phyloP scores from a whole-genome alignment of 2,888 invertebrate species.

The Cerceris ruficornis region DNA sequence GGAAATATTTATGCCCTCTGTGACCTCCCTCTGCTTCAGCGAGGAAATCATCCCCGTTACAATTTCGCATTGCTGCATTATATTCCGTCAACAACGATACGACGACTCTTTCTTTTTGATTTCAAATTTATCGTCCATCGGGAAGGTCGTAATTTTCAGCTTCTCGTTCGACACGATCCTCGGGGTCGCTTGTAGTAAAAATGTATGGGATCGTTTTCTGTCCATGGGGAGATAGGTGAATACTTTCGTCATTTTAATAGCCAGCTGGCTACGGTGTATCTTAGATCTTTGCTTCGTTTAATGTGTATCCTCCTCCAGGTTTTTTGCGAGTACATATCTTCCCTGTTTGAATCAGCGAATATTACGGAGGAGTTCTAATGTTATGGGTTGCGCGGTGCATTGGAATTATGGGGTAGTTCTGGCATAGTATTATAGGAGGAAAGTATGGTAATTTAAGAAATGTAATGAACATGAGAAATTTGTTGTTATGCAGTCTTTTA shows the following conservation, averaged over 20 bases:
- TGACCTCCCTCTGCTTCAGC: neutral
- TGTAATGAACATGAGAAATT: no score
- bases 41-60: neutral
- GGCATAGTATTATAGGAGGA: no score
- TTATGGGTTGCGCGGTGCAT: no score
- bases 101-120: neutral
- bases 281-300: neutral
- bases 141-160: neutral
- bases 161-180: neutral
- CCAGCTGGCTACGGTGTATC: neutral
- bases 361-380: no score
- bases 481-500: no score
- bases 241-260: neutral
- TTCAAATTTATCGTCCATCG: neutral
- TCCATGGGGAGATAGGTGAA: neutral
- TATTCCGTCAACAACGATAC: neutral
- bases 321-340: no score
- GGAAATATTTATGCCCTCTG: neutral
- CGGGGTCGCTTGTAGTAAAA: neutral
- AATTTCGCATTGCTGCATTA: neutral
- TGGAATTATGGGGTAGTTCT: no score
- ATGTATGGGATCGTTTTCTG: neutral
- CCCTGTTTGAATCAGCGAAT: no score
- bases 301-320: no score
- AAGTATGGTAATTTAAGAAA: no score